phyloP scores from a whole-genome alignment of 2,797 vertebrate species.

The Phyllotis vaccarum region DNA sequence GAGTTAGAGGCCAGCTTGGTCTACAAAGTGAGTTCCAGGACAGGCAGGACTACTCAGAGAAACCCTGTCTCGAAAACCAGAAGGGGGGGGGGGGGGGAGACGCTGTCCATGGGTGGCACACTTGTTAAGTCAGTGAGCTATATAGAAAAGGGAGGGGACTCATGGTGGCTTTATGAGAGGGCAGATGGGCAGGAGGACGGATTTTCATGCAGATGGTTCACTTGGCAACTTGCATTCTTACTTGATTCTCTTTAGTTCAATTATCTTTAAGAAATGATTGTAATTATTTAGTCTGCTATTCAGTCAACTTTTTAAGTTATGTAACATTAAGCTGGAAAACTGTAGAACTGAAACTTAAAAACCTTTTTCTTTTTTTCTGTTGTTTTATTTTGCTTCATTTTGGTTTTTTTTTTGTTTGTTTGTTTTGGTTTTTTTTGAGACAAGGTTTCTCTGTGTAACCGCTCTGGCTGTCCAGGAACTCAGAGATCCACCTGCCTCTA shows the following conservation, averaged over 20 bases:
- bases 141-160: neutral
- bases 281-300: conserved; percentile 46
- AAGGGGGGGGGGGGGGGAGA: no score
- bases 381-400: no score
- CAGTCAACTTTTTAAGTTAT: conserved; percentile 58
- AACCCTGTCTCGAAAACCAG: neutral
- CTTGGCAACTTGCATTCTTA: neutral
- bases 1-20: neutral
- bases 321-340: conserved; percentile 32
- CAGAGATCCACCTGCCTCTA: no score
- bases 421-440: no score
- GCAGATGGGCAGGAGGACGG: neutral
- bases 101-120: neutral
- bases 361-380: neutral
- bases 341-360: conserved; percentile 54
- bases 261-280: conserved; percentile 42
- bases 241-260: conserved; percentile 14
- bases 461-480: no score
- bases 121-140: neutral
- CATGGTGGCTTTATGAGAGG: neutral
- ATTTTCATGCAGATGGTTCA: neutral
- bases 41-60: neutral
- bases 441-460: no score
- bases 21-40: neutral
- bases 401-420: no score